These are phyloP conservation scores for Chelidonichthys spinosus DNA, from an alignment of 2,797 vertebrate genomes.

Conservation along the genomic window DNA sequence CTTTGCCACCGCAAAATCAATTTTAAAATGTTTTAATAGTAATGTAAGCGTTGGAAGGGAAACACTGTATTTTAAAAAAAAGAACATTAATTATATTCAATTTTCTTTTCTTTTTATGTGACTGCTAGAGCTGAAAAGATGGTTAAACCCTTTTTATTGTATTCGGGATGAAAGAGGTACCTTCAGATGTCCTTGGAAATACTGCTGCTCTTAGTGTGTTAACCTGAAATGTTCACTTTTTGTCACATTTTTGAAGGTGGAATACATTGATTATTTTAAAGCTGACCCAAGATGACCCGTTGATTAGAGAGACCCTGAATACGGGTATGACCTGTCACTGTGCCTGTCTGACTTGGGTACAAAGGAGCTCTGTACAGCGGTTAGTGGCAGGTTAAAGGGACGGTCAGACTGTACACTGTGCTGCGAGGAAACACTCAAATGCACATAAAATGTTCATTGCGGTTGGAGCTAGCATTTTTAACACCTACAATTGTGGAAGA, in stretches of 20 bases:
- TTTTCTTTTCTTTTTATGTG: not conserved
- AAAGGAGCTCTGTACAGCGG: not conserved
- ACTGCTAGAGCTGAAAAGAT: not conserved
- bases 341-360: not conserved
- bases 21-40: not conserved
- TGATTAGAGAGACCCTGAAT: too few relatives aligned
- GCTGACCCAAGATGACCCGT: not conserved
- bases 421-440: not conserved
- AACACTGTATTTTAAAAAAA: not conserved
- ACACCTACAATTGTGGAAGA: slow-evolving; percentile 2
- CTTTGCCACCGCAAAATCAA: not conserved
- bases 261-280: not conserved
- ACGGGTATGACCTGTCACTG: not conserved
- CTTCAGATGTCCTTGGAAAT: not conserved
- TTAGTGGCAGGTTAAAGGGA: not conserved
- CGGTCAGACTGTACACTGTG: not conserved
- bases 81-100: not conserved
- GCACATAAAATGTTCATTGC: not conserved
- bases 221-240: not conserved
- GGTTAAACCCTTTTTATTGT: not conserved
- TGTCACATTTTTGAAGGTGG: not conserved
- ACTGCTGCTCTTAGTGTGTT: not conserved
- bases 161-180: not conserved
- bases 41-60: not conserved
- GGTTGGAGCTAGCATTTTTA: not conserved